A percentile compares a stretch with the other conserved stretches of the same genome.
These are phyloP conservation scores for Neotoma lepida DNA, from an alignment of 2,113 vertebrate species.

Conservation along the genomic window DNA sequence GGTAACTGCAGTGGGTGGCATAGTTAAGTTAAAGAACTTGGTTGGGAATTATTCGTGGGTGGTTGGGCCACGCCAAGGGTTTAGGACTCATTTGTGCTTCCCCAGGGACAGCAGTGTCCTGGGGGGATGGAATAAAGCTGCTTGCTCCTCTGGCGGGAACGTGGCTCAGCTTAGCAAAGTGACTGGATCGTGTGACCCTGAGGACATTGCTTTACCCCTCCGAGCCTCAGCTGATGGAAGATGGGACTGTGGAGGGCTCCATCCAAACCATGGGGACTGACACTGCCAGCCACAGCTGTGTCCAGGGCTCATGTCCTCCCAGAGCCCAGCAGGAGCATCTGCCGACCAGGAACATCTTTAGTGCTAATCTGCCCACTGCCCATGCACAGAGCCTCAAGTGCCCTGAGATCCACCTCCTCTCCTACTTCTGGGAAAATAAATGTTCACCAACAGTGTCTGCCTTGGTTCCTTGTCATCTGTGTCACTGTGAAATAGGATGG, in stretches of 20 bases:
- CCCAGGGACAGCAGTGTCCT: neutral
- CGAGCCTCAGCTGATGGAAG: neutral
- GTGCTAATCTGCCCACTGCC: neutral
- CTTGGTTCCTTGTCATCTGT: neutral
- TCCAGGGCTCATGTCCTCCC: neutral
- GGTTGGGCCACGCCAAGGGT: neutral
- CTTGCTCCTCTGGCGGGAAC: neutral
- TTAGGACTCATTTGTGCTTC: neutral
- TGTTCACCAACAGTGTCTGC: neutral
- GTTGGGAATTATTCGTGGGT: neutral
- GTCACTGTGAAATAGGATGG: neutral
- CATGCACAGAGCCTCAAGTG: neutral
- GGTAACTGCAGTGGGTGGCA: neutral
- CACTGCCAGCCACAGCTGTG: neutral
- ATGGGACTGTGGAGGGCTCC: neutral
- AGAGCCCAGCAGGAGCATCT: neutral
- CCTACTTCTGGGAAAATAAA: conserved; percentile 70
- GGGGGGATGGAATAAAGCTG: neutral
- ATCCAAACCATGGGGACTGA: neutral
- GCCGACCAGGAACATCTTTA: neutral
- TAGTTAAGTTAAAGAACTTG: neutral
- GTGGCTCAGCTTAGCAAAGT: neutral
- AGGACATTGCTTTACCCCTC: neutral
- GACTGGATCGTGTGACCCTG: neutral
- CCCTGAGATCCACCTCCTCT: neutral